Base-by-base conservation (phyloP, 2,888 invertebrate genomes). In the Drosophila monieri region DNA sequence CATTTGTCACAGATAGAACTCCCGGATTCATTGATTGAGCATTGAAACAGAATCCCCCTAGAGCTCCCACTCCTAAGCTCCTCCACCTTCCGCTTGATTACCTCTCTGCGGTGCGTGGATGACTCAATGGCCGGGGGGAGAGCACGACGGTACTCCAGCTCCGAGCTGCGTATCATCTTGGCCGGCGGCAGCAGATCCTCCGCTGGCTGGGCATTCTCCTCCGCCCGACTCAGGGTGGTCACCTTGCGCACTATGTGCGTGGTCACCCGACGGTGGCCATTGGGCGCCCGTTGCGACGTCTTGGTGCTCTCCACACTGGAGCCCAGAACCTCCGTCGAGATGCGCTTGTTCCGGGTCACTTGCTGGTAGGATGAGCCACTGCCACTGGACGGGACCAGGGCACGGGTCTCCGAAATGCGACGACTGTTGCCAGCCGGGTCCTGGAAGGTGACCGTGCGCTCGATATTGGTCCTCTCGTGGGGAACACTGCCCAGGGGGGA, bases 221-320 rank as follows among this genome's bases (percentile, higher is more conserved):
- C 97, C 41, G 97, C 97, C 14, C 97, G 93, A 72, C 96, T 96
- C 78, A 97, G 91, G 2, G 97, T 97, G 35, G 97, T 97, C 81
- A 97, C 96, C 91, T 97, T 97, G 72, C 96, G 93, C 54, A 97
- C 95, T 73, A 97, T 96, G 89, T 96, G 94, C 44, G 97, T 96
- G 25, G 97, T 97, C 76, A 97, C 96, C 77, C 96, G 94, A 70
- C 96, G 93, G 89, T 95, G 95, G 39, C 97, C 96, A 89, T 94
- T 95, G 76, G 95, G 95, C 65, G 95, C 95, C 90, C 94, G 94
- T 91, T 95, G 94, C 90, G 96, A 95, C 88, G 96, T 95, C 92
- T 96, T 96, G 73, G 95, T 95, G 85, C 96, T 95, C 92, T 97
- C 96, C 90, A 96, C 93, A 72, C 96, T 96, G 90, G 95, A 96